Base-by-base conservation (phyloP, 2,888 invertebrate genomes). In the Epinotia brunnichana region DNA sequence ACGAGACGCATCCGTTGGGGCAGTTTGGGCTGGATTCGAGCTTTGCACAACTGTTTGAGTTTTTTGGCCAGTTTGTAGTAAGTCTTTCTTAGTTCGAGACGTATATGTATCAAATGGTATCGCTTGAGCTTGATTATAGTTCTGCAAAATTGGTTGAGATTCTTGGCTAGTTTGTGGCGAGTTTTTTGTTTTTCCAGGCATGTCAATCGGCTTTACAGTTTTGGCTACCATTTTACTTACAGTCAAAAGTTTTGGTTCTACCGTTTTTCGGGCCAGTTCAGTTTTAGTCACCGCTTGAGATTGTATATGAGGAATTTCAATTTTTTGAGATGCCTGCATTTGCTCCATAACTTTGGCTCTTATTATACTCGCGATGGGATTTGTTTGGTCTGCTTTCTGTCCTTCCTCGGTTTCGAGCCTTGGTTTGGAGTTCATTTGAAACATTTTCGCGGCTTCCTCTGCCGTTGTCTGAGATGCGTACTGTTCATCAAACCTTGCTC, bases 221-320 rank as follows among this genome's bases (percentile, higher is more conserved):
- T 61, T 15, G 9, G 13, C n/a, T 3, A 61, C 21, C n/a, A 44
- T 17, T 41, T 61, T 44, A 19, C 5, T 61, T 44, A 48, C 61
- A 9, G 3, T 2, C 3, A 61, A 48, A 44, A 10, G 44, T 10
- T 61, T 44, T n/a, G 15, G 44, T n/a, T 24, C 13, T 24, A 21
- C 44, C 21, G 15, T 15, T 19, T 44, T 61, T 44, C 21, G 21
- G 24, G 5, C 24, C 13, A 44, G 35, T 3, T 39, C 2, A 39
- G n/a, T 57, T 57, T 57, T n/a, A 57, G 24, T 19, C 2, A 3
- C 35, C 3, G 10, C 19, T 39, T 60, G 60, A 19, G 41, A 24
- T n/a, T 48, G 62, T n/a, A 62, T 48, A 11, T 48, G 62, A 48
- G 48, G 10, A 29, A 48, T n/a, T n/a, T 24, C 10, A 29, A 48